Conservation (phyloP, 2,113 vertebrate species). For the Oreocharis arfaki region DNA sequence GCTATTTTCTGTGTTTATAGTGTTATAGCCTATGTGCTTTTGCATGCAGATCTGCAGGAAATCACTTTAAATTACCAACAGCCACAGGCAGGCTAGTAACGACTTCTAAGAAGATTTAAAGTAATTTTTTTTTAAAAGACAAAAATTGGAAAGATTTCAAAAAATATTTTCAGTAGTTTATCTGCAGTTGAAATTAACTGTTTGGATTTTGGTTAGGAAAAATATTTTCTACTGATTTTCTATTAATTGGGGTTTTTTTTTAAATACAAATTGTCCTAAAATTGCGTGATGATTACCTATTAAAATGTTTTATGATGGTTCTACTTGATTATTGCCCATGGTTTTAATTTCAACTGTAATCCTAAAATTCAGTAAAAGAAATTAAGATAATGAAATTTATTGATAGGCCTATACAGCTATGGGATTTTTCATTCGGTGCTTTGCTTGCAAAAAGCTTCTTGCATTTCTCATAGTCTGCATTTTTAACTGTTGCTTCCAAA, state of each 20-base stretch:
- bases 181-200: slow-evolving; percentile 1
- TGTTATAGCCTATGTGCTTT: slow-evolving; percentile 35
- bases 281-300: not conserved
- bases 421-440: not conserved
- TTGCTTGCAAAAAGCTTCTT: not conserved
- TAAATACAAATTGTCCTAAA: not conserved
- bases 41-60: slow-evolving; percentile 44
- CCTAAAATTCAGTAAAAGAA: not conserved
- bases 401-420: not conserved
- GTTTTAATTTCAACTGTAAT: not conserved
- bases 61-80: slow-evolving; percentile 31
- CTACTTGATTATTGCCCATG: not conserved
- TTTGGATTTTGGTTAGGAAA: not conserved
- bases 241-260: not conserved
- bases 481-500: not conserved
- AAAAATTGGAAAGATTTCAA: slow-evolving; percentile 30
- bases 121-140: not conserved
- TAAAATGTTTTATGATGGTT: not conserved
- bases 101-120: slow-evolving; percentile 37
- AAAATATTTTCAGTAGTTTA: slow-evolving; percentile 2
- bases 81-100: slow-evolving; percentile 16
- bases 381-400: not conserved
- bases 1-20: slow-evolving; percentile 46
- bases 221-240: not conserved
- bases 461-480: not conserved